Conservation (phyloP, 2,113 vertebrate genomes). For the Bubo scandiacus region DNA sequence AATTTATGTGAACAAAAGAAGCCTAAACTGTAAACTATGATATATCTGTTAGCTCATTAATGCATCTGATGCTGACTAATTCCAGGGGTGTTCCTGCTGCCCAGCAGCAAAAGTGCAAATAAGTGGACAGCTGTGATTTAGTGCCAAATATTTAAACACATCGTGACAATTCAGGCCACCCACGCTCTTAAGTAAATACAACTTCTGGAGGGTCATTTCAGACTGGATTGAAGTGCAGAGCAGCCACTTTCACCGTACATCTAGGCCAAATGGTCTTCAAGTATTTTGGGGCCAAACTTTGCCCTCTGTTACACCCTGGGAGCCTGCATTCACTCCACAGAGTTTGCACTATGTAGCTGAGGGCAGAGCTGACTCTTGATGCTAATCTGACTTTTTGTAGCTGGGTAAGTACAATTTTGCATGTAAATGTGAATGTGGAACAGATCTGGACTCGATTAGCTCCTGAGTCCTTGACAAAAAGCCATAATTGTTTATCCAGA, state of each 20-base stretch:
- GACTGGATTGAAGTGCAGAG: not conserved
- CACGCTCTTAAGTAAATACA: conserved; percentile 26
- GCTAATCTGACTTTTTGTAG: conserved; percentile 27
- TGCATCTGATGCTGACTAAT: conserved; percentile 17
- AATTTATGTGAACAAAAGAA: conserved; percentile 18
- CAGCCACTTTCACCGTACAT: not conserved
- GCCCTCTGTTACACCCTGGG: not conserved
- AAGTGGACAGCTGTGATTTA: conserved; percentile 52
- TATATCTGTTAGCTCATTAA: conserved; percentile 30
- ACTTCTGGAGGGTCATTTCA: not conserved
- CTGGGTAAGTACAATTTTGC: conserved; percentile 22
- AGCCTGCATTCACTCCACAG: not conserved
- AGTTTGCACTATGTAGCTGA: not conserved
- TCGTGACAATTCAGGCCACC: conserved; percentile 44
- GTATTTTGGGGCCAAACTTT: not conserved
- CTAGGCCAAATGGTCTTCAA: not conserved
- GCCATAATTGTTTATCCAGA: conserved; percentile 62
- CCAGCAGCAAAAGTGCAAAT: conserved; percentile 43
- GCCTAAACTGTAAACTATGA: not conserved
- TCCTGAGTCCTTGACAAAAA: conserved; percentile 48
- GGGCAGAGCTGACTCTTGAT: conserved; percentile 4
- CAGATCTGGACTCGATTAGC: conserved; percentile 59
- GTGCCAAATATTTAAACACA: conserved; percentile 40
- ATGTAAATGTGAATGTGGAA: conserved; percentile 52
- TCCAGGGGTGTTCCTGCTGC: conserved; percentile 42